A percentile compares a stretch with the other conserved stretches of the same genome.
phyloP scores from a whole-genome alignment of 2,797 vertebrate genomes.

The Rhincodon typus region DNA sequence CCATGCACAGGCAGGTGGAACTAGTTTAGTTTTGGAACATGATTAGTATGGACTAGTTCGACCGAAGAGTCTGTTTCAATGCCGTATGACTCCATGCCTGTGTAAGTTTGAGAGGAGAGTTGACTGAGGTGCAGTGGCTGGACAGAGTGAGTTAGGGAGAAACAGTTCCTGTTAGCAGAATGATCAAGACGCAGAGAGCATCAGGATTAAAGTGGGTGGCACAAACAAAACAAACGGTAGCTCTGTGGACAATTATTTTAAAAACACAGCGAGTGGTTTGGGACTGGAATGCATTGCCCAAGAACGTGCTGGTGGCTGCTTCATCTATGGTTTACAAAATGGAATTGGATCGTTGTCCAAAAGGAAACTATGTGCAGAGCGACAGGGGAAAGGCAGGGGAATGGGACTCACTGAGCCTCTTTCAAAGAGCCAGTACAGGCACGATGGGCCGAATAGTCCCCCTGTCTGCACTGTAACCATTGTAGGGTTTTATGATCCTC shows the following conservation, averaged over 20 bases:
- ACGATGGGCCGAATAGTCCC: not conserved
- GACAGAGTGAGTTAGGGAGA: not conserved
- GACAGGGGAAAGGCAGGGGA: not conserved
- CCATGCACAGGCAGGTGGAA: too few relatives aligned
- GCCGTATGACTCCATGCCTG: too few relatives aligned
- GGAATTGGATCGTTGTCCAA: not conserved
- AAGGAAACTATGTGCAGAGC: not conserved
- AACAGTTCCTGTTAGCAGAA: not conserved
- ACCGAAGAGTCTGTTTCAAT: too few relatives aligned
- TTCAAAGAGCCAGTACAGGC: not conserved
- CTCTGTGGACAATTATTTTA: not conserved
- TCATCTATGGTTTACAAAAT: not conserved
- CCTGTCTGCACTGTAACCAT: not conserved
- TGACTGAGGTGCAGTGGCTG: not conserved
- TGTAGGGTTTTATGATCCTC: too few relatives aligned
- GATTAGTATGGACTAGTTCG: too few relatives aligned
- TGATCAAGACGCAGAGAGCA: too few relatives aligned
- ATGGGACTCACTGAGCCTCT: not conserved
- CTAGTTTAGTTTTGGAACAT: too few relatives aligned
- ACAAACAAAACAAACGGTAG: too few relatives aligned
- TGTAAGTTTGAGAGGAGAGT: not conserved
- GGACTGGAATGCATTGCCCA: not conserved
- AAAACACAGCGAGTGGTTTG: not conserved
- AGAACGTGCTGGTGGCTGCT: not conserved
- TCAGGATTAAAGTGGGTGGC: too few relatives aligned